phyloP scores from a whole-genome alignment of 92 coral and sea anemone species.

The Ricordea florida region DNA sequence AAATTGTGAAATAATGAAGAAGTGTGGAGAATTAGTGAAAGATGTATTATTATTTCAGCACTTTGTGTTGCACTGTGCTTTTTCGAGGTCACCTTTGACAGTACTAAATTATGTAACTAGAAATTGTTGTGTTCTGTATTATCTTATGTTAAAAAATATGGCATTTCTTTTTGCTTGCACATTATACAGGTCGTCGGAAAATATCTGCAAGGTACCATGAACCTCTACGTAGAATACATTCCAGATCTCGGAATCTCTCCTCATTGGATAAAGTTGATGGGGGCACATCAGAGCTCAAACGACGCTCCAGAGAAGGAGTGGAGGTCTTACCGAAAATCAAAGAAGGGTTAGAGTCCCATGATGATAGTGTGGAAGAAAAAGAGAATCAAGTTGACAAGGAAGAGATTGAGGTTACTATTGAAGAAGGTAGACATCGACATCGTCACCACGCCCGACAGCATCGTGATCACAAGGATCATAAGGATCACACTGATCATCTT shows the following conservation, averaged over 20 bases:
- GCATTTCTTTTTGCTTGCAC: not conserved
- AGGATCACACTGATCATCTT: conserved; percentile 35
- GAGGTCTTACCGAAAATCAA: conserved; percentile 43
- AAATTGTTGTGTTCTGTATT: too few species aligned
- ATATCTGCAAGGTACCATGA: conserved; percentile 66
- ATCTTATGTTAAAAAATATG: too few species aligned
- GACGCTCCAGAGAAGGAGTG: conserved; percentile 26
- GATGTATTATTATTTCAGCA: too few species aligned
- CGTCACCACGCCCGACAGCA: conserved; percentile 27
- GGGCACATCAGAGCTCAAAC: conserved; percentile 26
- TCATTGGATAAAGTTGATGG: conserved; percentile 28
- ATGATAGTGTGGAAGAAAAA: conserved; percentile 3
- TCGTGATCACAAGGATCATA: conserved; percentile 20
- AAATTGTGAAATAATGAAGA: too few species aligned
- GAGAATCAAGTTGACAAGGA: conserved; percentile 3
- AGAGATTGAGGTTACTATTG: not conserved
- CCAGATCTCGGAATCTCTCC: conserved; percentile 23
- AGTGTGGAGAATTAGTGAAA: too few species aligned
- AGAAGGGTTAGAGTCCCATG: conserved; percentile 26
- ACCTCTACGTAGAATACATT: conserved; percentile 59
- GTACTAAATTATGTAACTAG: too few species aligned
- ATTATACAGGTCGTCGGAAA: conserved; percentile 65
- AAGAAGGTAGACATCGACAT: not conserved
- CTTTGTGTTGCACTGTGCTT: too few species aligned
- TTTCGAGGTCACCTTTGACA: too few species aligned